These are phyloP conservation scores for Maccullochella peelii DNA, from an alignment of 2,113 vertebrate species.

Conservation along the genomic window DNA sequence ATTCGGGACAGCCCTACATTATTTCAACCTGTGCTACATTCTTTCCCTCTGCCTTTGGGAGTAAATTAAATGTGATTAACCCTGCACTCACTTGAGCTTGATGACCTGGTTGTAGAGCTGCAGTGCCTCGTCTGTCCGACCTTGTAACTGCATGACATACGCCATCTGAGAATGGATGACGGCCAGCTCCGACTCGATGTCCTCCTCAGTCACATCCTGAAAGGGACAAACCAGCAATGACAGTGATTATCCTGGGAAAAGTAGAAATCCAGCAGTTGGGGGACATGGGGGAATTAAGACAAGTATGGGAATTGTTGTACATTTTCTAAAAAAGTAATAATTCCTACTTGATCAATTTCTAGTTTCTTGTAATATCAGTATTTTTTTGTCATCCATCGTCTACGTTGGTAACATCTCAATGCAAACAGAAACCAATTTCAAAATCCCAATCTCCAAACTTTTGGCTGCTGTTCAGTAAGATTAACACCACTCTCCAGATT, in stretches of 20 bases:
- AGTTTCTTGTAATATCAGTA: neutral
- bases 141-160: constrained; percentile 94
- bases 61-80: neutral
- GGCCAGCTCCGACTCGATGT: constrained; percentile 93
- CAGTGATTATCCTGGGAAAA: neutral
- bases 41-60: neutral
- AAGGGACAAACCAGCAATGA: constrained; percentile 32
- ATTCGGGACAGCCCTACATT: too few species aligned
- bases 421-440: neutral
- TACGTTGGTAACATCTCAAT: neutral
- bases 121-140: constrained; percentile 92
- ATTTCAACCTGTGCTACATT: neutral
- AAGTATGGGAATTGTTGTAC: neutral
- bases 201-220: constrained; percentile 96
- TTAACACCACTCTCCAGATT: neutral
- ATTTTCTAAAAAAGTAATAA: neutral
- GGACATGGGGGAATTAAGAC: neutral
- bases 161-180: constrained; percentile 99
- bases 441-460: neutral
- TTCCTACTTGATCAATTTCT: neutral
- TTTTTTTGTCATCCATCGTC: neutral
- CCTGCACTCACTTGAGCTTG: constrained; percentile 91
- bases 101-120: constrained; percentile 99
- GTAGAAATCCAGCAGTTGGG: neutral
- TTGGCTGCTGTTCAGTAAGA: neutral